Percentiles rank a stretch among this genome's conserved stretches.
These are phyloP conservation scores for Caenorhabditis auriculariae DNA, from an alignment of 2,888 invertebrate genomes.

Conservation along the genomic window DNA sequence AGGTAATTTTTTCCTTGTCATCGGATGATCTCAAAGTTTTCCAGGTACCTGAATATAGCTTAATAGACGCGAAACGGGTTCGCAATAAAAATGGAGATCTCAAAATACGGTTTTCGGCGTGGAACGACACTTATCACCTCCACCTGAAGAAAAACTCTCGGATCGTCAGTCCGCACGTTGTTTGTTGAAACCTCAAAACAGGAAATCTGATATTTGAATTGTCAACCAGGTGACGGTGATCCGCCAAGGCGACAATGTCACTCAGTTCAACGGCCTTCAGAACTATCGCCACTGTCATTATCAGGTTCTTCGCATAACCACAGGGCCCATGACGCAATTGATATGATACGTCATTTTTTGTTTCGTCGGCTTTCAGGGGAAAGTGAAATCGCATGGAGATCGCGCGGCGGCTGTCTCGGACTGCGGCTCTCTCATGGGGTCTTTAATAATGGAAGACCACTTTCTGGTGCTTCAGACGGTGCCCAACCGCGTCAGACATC, in stretches of 20 bases:
- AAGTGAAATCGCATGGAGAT: constrained; percentile 38
- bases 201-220: not conserved
- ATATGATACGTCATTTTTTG: not conserved
- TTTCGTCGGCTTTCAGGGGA: constrained; percentile 14
- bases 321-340: not conserved
- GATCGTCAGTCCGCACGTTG: constrained; percentile 50
- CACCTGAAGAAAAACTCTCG: constrained; percentile 45
- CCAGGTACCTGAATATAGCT: constrained; percentile 36
- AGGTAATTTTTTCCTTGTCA: constrained; percentile 14
- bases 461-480: constrained; percentile 61
- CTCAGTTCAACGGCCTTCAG: constrained; percentile 35
- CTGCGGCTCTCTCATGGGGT: constrained; percentile 56
- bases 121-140: constrained; percentile 53
- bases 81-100: constrained; percentile 18
- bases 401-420: constrained; percentile 59
- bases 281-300: constrained; percentile 52
- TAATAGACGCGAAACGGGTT: constrained; percentile 15
- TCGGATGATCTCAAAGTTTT: not conserved
- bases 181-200: constrained; percentile 9
- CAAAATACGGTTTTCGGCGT: constrained; percentile 48
- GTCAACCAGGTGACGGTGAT: constrained; percentile 43
- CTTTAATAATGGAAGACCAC: constrained; percentile 58
- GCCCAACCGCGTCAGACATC: constrained; percentile 45
- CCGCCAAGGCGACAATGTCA: constrained; percentile 34
- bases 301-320: constrained; percentile 14